These are phyloP conservation scores for Hafferia zeledoni DNA, from an alignment of 2,797 vertebrate species.

Conservation along the genomic window DNA sequence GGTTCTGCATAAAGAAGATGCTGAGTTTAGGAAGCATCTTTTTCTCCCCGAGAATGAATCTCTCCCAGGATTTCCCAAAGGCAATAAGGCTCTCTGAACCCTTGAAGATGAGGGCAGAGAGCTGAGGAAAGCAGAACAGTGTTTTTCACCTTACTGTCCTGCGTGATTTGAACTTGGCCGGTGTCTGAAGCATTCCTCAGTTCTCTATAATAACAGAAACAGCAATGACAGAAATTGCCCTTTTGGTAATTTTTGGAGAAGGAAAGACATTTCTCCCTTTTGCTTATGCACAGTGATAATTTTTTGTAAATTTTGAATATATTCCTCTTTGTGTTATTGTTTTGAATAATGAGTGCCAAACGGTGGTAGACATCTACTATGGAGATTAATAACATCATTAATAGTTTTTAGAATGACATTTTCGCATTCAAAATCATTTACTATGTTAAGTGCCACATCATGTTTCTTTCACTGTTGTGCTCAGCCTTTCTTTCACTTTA, in stretches of 20 bases:
- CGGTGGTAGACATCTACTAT: neutral
- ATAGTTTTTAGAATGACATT: neutral
- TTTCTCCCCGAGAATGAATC: fast-evolving
- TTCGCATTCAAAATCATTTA: neutral
- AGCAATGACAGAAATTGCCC: neutral
- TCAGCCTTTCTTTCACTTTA: neutral
- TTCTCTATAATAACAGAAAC: neutral
- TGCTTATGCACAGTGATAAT: neutral
- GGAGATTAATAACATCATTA: neutral
- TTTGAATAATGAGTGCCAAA: neutral
- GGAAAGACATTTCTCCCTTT: neutral
- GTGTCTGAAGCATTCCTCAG: neutral
- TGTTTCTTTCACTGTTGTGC: neutral
- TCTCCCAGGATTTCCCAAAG: neutral
- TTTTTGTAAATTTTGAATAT: neutral
- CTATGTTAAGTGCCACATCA: neutral
- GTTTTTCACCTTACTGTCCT: neutral
- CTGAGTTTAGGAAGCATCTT: neutral
- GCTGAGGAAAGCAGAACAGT: neutral
- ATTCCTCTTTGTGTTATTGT: neutral
- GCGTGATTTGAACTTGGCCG: neutral
- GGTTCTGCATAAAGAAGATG: neutral
- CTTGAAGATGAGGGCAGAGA: neutral
- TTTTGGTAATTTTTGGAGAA: neutral
- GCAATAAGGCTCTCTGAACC: neutral